A percentile compares a stretch with the other conserved stretches of the same genome.
Conservation (phyloP, 1,140 invertebrate genomes). For the Drepana arcuata region DNA sequence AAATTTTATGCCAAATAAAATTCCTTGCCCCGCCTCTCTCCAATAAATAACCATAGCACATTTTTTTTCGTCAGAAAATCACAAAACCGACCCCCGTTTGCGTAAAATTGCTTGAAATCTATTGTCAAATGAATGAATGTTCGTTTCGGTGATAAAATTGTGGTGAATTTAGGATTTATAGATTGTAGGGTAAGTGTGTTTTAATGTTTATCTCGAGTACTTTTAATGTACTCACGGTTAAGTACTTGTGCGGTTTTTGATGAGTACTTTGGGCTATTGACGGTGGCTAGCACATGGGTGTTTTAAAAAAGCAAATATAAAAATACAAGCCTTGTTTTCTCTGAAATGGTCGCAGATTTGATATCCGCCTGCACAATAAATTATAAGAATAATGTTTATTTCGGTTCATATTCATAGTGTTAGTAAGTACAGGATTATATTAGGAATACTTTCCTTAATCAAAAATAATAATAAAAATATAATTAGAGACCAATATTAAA, state of each 20-base stretch:
- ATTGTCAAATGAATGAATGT: conserved; percentile 16
- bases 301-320: background rate
- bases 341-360: too few relatives aligned
- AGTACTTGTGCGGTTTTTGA: conserved; percentile 10
- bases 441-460: too few relatives aligned
- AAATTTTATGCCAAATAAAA: conserved; percentile 61
- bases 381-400: background rate
- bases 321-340: background rate
- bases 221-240: conserved; percentile 9
- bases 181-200: conserved; percentile 7
- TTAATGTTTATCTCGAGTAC: conserved; percentile 13
- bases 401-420: background rate
- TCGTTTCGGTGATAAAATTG: conserved; percentile 27
- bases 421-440: conserved; percentile 2
- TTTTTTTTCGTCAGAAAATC: conserved; percentile 20
- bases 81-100: conserved; percentile 24
- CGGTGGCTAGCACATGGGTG: conserved; percentile 4
- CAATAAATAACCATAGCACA: conserved; percentile 40
- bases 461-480: too few relatives aligned
- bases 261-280: conserved; percentile 24
- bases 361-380: too few relatives aligned
- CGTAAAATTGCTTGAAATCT: conserved; percentile 23
- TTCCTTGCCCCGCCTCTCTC: conserved; percentile 32
- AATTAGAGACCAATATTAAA: too few relatives aligned
- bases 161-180: conserved; percentile 20